A percentile compares a stretch with the other conserved stretches of the same genome.
Conservation (phyloP, 2,888 invertebrate genomes). For the Morinoia aosen region DNA sequence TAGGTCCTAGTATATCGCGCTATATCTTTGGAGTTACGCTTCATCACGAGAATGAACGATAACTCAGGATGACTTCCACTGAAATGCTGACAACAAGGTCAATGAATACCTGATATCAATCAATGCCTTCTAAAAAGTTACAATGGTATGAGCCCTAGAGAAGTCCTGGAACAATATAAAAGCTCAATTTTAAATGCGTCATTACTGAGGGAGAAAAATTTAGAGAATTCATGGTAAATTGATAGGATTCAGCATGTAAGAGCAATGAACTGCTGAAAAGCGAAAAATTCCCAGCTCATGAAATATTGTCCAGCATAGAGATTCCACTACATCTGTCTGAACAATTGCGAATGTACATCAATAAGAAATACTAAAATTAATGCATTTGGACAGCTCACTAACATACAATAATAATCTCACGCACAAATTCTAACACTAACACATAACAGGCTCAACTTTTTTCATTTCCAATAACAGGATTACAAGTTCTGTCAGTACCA, state of each 20-base stretch:
- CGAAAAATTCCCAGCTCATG: neutral
- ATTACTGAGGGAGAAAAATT: neutral
- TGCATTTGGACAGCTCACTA: neutral
- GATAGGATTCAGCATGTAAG: neutral
- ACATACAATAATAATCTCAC: neutral
- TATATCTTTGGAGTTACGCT: neutral
- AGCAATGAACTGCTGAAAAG: neutral
- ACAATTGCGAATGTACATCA: neutral
- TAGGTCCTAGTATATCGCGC: too few relatives aligned
- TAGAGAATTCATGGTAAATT: neutral
- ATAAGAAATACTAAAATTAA: neutral
- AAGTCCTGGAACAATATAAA: neutral
- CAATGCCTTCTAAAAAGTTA: too few relatives aligned
- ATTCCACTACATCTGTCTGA: neutral
- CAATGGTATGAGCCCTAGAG: too few relatives aligned
- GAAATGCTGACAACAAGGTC: too few relatives aligned
- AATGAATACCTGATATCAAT: too few relatives aligned
- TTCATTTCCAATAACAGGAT: neutral
- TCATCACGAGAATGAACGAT: neutral
- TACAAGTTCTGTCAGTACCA: conserved; percentile 32
- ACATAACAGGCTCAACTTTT: neutral
- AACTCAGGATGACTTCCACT: neutral
- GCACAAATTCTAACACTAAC: conserved; percentile 5
- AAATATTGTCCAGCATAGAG: neutral
- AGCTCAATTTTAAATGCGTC: neutral